Conservation (phyloP, 2,113 vertebrate genomes). For the Ictidomys tridecemlineatus region DNA sequence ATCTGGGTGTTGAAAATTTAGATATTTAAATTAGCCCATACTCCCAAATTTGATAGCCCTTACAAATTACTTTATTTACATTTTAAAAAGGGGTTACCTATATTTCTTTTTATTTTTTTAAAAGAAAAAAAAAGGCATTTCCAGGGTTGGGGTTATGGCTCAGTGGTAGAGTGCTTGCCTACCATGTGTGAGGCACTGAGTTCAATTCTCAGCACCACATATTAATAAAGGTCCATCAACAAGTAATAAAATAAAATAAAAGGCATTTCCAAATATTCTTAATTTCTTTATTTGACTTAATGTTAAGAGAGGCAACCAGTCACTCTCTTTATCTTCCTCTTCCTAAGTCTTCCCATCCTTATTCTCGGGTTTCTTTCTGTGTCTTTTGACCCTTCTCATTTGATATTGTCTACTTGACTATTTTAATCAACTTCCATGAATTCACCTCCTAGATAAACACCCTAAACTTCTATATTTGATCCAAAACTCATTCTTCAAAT, state of each 20-base stretch:
- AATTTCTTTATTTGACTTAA: background rate
- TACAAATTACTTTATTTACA: background rate
- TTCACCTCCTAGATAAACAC: background rate
- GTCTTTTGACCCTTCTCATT: background rate
- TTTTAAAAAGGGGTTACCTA: background rate
- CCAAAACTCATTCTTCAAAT: background rate
- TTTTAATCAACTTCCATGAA: background rate
- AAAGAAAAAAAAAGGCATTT: background rate
- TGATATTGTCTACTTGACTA: background rate
- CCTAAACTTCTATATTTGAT: background rate
- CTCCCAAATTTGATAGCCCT: background rate
- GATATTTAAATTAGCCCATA: background rate
- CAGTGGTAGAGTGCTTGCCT: too few relatives aligned
- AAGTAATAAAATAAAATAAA: too few relatives aligned
- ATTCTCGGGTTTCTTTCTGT: background rate
- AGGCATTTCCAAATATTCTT: background rate
- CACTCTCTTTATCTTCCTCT: background rate
- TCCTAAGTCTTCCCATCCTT: background rate
- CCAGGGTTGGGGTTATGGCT: too few relatives aligned
- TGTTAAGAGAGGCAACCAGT: background rate
- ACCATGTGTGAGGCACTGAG: too few relatives aligned
- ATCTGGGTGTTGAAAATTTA: background rate
- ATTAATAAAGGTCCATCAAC: too few relatives aligned
- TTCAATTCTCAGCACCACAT: too few relatives aligned
- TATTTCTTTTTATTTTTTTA: background rate